A percentile compares a stretch with the other conserved stretches of the same genome.
These are phyloP conservation scores for Ennomos quercinarius DNA, from an alignment of 2,888 invertebrate genomes.

Conservation along the genomic window DNA sequence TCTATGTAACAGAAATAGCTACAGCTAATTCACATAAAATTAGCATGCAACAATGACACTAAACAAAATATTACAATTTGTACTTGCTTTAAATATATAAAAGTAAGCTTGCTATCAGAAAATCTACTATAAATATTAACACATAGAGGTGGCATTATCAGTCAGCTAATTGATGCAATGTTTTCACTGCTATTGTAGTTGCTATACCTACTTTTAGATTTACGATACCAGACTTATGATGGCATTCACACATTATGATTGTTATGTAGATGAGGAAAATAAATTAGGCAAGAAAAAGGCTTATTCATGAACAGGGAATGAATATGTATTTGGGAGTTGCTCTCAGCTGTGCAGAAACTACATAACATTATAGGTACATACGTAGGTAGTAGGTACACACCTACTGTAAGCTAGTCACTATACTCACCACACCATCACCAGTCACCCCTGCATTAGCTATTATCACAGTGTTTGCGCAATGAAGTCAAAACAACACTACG, in stretches of 20 bases:
- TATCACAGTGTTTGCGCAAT: slow-evolving; percentile 15
- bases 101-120: not conserved
- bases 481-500: slow-evolving; percentile 15
- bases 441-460: not conserved
- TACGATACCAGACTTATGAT: too few relatives aligned
- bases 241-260: too few relatives aligned
- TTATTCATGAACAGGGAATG: slow-evolving; percentile 1
- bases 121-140: not conserved
- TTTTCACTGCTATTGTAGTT: not conserved
- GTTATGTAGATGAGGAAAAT: too few relatives aligned
- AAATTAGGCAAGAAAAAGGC: too few relatives aligned
- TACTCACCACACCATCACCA: too few relatives aligned
- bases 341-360: slow-evolving; percentile 39
- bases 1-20: too few relatives aligned
- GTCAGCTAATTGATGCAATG: not conserved
- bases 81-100: too few relatives aligned
- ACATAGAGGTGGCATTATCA: not conserved
- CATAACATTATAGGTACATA: not conserved
- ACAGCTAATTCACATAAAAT: too few relatives aligned
- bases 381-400: slow-evolving; percentile 20
- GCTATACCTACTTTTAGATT: not conserved
- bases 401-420: not conserved
- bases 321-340: not conserved
- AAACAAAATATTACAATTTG: too few relatives aligned
- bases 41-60: too few relatives aligned